Evolutionary conservation across 2,888 invertebrate genomes (phyloP), one percentile per base, ranked within the genome.

Genomic region (Adelognathus sp.): DNA sequence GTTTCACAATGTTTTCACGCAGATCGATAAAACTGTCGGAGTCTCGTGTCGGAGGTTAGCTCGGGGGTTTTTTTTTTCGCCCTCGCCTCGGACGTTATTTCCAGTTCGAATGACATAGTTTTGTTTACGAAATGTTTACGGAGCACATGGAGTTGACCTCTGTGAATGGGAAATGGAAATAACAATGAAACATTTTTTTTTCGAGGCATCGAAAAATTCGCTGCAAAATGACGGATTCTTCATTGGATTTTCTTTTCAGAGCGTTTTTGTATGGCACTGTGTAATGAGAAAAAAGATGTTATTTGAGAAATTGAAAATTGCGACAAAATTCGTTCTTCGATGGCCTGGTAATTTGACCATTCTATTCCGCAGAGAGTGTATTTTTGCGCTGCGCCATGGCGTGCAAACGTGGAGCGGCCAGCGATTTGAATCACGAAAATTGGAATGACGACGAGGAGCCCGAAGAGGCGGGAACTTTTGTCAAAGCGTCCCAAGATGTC

Each of bases 381-480:
- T 41, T 29, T 52, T 11, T 7, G 33, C 69, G 69, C 56, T 36
- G 31, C 82, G 80, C 61, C 69, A 96, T 96, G 96, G 93, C 96
- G 84, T 90, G 92, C 63, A 98, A 98, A 92, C 94, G 98, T 80
- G 92, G 92, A 84, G 97, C 97, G 29, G 93, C 95, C 3, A 93
- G 93, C 21, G 95, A 97, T 73, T 91, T 98, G 81, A 97, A 96
- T 91, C 96, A 96, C 86, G 95, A 96, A 9, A 97, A 97, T 90
- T 97, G 97, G 97, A 95, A 97, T 88, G 92, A 94, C 76, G 97
- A 96, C 70, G 96, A 96, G 1, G 94, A 94, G 61, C 92, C 93
- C 0, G 96, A 97, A 88, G 95, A 97, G 85, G 94, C 95, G 82
- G 97, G 97, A 6, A 93, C 92, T 36, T 97, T 97, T 90, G 92